phyloP scores from a whole-genome alignment of 2,888 invertebrate genomes.

The Achlya flavicornis region DNA sequence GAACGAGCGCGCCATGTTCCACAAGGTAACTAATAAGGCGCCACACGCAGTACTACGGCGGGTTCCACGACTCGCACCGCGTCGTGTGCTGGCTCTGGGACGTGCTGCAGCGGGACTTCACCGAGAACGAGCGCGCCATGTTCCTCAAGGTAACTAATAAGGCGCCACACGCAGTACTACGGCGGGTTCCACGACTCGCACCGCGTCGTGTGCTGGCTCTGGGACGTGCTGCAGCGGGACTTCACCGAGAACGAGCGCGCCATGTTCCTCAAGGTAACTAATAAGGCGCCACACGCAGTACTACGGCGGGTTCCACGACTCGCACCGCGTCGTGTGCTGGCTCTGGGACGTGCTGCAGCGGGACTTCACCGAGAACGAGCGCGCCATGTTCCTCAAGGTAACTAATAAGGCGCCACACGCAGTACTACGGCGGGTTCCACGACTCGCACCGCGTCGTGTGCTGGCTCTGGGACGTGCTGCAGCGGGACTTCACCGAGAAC shows the following conservation, averaged over 20 bases:
- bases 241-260: conserved; percentile 96
- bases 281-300: conserved; percentile 95
- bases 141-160: too few relatives aligned
- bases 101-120: conserved; percentile 97
- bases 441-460: conserved; percentile 98
- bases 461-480: conserved; percentile 99
- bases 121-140: conserved; percentile 91
- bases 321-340: conserved; percentile 98
- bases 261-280: conserved; percentile 94
- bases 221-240: conserved; percentile 98
- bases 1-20: conserved; percentile 95
- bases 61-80: conserved; percentile 98
- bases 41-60: conserved; percentile 99
- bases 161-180: conserved; percentile 98
- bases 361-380: conserved; percentile 96
- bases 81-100: conserved; percentile 99
- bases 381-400: conserved; percentile 72
- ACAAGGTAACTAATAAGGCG: conserved; percentile 90
- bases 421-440: conserved; percentile 99
- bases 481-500: conserved; percentile 95
- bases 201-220: conserved; percentile 98
- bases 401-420: conserved; percentile 97
- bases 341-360: conserved; percentile 98
- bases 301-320: conserved; percentile 99
- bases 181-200: conserved; percentile 99